These are phyloP conservation scores for Parnassius glacialis DNA, from an alignment of 2,888 invertebrate species.

Conservation along the genomic window DNA sequence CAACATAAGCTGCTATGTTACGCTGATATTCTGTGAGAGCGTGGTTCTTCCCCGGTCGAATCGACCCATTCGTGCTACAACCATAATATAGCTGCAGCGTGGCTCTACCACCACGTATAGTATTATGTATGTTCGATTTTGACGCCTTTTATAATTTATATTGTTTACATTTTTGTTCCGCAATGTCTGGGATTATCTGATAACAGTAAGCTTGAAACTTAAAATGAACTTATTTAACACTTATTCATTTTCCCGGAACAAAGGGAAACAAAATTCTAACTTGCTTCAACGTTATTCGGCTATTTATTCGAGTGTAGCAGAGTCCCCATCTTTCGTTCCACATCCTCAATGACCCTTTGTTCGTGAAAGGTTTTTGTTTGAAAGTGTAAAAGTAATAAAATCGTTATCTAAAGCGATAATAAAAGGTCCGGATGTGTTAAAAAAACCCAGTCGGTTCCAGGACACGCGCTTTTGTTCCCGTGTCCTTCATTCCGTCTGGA, in stretches of 20 bases:
- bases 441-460: slow-evolving; percentile 21
- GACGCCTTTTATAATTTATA: too few relatives aligned
- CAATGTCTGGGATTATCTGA: too few relatives aligned
- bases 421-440: slow-evolving; percentile 26
- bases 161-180: too few relatives aligned
- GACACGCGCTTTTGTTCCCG: slow-evolving; percentile 12
- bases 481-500: neutral
- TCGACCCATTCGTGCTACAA: too few relatives aligned
- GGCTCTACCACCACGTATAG: too few relatives aligned
- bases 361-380: slow-evolving; percentile 11
- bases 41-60: too few relatives aligned
- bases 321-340: slow-evolving; percentile 16
- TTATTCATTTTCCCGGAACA: neutral
- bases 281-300: neutral
- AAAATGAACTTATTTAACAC: neutral
- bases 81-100: too few relatives aligned
- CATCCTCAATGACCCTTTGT: slow-evolving; percentile 24
- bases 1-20: too few relatives aligned
- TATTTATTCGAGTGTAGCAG: neutral
- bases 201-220: too few relatives aligned
- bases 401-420: slow-evolving; percentile 26
- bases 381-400: slow-evolving; percentile 25
- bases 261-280: neutral
- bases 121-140: too few relatives aligned
- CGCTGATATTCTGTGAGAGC: too few relatives aligned